These are phyloP conservation scores for Intellagama lesueurii DNA, from an alignment of 2,797 vertebrate species.

Conservation along the genomic window DNA sequence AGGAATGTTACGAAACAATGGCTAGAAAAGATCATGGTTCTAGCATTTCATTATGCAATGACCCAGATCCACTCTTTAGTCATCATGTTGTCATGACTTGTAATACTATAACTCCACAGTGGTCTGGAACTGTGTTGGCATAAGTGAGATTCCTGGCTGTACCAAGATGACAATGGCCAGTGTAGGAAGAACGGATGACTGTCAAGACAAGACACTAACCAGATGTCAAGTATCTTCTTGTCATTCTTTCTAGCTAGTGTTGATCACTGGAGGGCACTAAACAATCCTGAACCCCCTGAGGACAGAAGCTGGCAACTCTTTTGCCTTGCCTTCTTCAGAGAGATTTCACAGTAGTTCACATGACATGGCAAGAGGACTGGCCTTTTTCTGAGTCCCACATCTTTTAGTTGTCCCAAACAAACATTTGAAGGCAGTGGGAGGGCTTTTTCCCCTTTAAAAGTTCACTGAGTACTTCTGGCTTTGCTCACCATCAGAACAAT, in stretches of 20 bases:
- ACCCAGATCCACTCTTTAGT: constrained; percentile 62
- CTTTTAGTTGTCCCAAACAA: constrained; percentile 64
- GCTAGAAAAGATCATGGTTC: constrained; percentile 38
- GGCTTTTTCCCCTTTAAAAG: constrained; percentile 38
- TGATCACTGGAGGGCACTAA: constrained; percentile 85
- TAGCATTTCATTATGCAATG: constrained; percentile 66
- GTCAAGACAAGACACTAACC: constrained; percentile 82
- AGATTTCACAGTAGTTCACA: constrained; percentile 71
- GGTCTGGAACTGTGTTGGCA: constrained; percentile 74
- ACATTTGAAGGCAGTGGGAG: constrained; percentile 41
- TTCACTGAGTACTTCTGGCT: constrained; percentile 41
- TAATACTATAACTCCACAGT: constrained; percentile 70
- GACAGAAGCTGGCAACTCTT: constrained; percentile 69
- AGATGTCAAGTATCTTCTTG: constrained; percentile 90
- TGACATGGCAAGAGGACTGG: constrained; percentile 62
- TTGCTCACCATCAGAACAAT: constrained; percentile 73
- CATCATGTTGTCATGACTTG: constrained; percentile 52
- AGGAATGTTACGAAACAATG: constrained; percentile 65
- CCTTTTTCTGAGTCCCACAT: constrained; percentile 38
- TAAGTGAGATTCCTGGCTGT: constrained; percentile 67
- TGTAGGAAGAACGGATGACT: constrained; percentile 74
- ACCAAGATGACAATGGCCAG: constrained; percentile 76
- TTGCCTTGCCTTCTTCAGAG: constrained; percentile 71
- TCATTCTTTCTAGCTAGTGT: constrained; percentile 87
- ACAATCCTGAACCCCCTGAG: constrained; percentile 75